Conservation (phyloP, 1,140 invertebrate species). For the Psilanteris sp. region DNA sequence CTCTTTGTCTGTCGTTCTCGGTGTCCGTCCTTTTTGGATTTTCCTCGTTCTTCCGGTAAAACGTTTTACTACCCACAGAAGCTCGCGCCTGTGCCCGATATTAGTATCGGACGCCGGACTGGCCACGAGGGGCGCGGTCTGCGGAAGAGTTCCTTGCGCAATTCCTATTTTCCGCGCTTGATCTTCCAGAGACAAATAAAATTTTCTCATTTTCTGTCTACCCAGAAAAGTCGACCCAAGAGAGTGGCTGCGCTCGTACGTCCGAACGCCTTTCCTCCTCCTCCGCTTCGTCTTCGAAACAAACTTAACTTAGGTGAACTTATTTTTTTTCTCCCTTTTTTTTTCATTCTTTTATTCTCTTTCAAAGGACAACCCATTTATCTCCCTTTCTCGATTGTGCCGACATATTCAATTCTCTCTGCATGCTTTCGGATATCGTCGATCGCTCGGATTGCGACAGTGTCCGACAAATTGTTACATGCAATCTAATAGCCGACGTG, state of each 20-base stretch:
- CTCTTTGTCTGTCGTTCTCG: slow-evolving; percentile 16
- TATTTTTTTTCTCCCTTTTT: slow-evolving; percentile 45
- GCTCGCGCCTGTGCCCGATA: slow-evolving; percentile 63
- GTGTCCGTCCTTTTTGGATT: slow-evolving; percentile 21
- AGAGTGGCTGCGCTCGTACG: slow-evolving; percentile 56
- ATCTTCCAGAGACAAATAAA: slow-evolving; percentile 74
- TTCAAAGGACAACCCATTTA: slow-evolving; percentile 68
- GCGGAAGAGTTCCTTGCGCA: slow-evolving; percentile 61
- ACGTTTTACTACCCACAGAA: slow-evolving; percentile 67
- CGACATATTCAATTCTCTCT: slow-evolving; percentile 76
- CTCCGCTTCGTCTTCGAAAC: slow-evolving; percentile 39
- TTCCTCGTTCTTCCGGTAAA: slow-evolving; percentile 62
- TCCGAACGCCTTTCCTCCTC: slow-evolving; percentile 1
- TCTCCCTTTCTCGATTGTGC: slow-evolving; percentile 70
- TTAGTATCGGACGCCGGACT: slow-evolving; percentile 69
- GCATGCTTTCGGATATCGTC: slow-evolving; percentile 56
- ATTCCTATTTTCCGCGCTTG: slow-evolving; percentile 71
- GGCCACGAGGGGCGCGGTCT: slow-evolving; percentile 68
- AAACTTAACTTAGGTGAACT: slow-evolving; percentile 59
- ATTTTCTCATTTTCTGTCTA: slow-evolving; percentile 72
- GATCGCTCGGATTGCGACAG: too few relatives aligned
- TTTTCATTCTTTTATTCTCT: slow-evolving; percentile 29
- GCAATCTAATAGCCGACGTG: slow-evolving; percentile 19
- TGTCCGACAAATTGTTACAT: slow-evolving; percentile 59
- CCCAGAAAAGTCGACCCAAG: slow-evolving; percentile 66